Conservation (phyloP, 2,113 vertebrate species). For the Mellivora capensis region DNA sequence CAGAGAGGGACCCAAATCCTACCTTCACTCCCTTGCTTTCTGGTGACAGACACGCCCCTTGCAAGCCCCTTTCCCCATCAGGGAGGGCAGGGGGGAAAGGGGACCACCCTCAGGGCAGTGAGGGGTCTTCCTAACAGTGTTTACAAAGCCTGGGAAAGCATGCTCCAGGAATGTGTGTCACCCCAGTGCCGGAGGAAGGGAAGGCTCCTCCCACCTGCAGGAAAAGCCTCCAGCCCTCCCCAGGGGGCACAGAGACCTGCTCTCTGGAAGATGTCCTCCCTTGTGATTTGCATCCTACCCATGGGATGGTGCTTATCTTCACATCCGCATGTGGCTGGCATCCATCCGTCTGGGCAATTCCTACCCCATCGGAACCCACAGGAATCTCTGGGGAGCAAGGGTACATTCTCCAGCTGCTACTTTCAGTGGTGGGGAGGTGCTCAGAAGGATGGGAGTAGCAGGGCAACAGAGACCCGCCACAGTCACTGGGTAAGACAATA, state of each 20-base stretch:
- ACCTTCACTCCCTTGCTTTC: background rate
- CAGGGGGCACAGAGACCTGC: background rate
- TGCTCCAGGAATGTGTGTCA: accelerated
- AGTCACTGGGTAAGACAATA: background rate
- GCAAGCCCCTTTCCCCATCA: background rate
- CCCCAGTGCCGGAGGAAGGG: accelerated
- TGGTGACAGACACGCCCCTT: background rate
- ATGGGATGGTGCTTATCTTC: background rate
- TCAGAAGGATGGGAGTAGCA: background rate
- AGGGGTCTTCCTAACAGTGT: background rate
- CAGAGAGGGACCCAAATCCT: background rate
- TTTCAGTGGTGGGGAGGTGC: background rate
- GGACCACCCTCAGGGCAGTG: no score
- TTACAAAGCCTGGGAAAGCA: background rate
- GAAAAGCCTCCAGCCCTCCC: background rate
- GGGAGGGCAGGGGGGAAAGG: background rate
- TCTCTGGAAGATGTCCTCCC: background rate
- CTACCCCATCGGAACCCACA: background rate
- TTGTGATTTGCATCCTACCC: background rate
- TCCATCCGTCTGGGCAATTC: background rate
- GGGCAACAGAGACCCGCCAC: background rate
- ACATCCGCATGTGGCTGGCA: accelerated
- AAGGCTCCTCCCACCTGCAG: background rate
- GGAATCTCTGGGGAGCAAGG: background rate
- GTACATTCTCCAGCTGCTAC: background rate